Evolutionary conservation across 2,797 vertebrate species (phyloP), one percentile per base, ranked within the genome.

Genomic region (Rhynchonycteris naso): DNA sequence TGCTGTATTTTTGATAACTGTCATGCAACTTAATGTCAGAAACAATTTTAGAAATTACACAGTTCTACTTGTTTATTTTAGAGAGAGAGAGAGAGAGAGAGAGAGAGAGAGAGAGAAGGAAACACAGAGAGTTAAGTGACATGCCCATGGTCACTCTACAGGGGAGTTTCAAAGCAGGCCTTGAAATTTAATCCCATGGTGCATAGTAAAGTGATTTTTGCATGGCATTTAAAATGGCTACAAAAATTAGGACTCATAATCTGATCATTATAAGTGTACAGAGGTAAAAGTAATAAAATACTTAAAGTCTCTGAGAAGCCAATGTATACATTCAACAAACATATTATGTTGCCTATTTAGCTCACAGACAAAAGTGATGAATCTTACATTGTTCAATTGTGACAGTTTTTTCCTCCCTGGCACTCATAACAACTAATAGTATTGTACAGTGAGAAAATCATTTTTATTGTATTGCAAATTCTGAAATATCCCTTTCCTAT

Each of bases 381-480:
- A 69, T 75, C 38, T 66, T 21, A 61, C 1, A 90, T n/a, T 43
- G 13, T 50, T 93, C 47, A n/a, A 4, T 87, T 91, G n/a, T 75
- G 47, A 87, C 86, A 59, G 18, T 75, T 8, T 74, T 74, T 68
- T 93, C 59, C 75, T 88, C 11, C 21, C 18, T 47, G 33, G 38
- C 1, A 85, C 3, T 90, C 65, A 7, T 12, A 15, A 90, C 16
- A 76, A 68, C 24, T 14, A 71, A 74, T 50, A 74, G 10, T 50
- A 19, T 26, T 22, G 1, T 69, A 33, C 11, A 87, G 54, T 50
- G 24, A 59, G 30, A 79, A 81, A 95, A 65, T 33, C 12, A 52
- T 84, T 88, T 93, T 91, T 61, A 89, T 43, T 74, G 4, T 78
- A 52, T 52, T 92, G 22, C 30, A 96, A 93, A 94, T 61, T 69